Percentiles rank a stretch among this genome's conserved stretches.
Conservation (phyloP, 1,140 invertebrate species). For the Helicoverpa armigera region DNA sequence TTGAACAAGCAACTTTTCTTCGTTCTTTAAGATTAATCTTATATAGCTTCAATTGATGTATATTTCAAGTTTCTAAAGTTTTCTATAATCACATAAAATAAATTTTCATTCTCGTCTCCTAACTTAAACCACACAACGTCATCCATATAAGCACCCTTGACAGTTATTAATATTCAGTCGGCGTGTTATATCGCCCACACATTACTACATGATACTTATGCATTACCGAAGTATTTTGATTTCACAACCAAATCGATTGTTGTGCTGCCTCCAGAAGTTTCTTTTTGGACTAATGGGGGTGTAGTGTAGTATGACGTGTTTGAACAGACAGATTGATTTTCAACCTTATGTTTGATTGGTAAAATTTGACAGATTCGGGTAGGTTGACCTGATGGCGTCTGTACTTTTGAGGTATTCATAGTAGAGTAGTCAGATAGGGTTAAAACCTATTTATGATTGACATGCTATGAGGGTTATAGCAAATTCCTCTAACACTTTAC, state of each 20-base stretch:
- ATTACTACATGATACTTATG: constrained; percentile 39
- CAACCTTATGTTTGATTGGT: no score
- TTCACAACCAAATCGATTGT: constrained; percentile 46
- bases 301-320: no score
- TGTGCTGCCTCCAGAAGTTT: constrained; percentile 35
- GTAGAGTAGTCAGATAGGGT: neutral
- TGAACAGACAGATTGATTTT: no score
- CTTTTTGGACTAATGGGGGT: neutral
- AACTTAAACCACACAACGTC: constrained; percentile 3
- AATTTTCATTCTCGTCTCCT: neutral
- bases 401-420: neutral
- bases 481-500: no score
- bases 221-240: constrained; percentile 18
- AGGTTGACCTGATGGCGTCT: no score
- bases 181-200: constrained; percentile 56
- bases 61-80: neutral
- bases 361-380: no score
- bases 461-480: no score
- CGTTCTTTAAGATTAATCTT: no score
- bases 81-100: neutral
- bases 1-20: no score
- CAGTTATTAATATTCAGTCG: constrained; percentile 68
- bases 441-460: neutral
- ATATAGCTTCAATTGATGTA: neutral
- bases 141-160: constrained; percentile 41